A percentile compares a stretch with the other conserved stretches of the same genome.
Conservation (phyloP, 92 coral and sea anemone species). For the Zoanthus sansibaricus region DNA sequence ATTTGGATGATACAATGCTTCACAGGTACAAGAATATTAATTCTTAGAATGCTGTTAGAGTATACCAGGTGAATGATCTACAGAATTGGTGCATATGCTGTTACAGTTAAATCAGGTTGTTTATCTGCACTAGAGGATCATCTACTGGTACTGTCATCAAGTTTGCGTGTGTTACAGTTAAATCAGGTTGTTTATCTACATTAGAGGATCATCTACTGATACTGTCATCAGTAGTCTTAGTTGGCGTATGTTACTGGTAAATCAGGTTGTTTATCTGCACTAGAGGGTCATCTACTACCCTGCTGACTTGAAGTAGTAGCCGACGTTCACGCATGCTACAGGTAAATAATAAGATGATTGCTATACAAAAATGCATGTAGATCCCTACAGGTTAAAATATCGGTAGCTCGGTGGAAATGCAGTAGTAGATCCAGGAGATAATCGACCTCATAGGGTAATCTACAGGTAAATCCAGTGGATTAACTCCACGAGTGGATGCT, state of each 20-base stretch:
- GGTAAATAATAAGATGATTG: no score
- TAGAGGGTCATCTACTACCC: not conserved
- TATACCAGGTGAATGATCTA: not conserved
- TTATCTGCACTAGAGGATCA: not conserved
- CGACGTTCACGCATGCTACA: not conserved
- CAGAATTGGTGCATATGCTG: not conserved
- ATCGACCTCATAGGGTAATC: not conserved
- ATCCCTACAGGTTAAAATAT: no score
- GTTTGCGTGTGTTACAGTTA: no score
- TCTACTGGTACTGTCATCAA: not conserved
- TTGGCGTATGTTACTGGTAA: not conserved
- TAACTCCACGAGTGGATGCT: not conserved
- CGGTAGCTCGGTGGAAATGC: no score
- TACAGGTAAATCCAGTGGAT: not conserved
- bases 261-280: not conserved
- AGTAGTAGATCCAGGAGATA: not conserved
- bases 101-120: not conserved
- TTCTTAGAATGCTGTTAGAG: not conserved
- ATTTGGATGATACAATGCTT: not conserved
- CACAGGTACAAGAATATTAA: not conserved
- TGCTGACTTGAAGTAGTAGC: not conserved
- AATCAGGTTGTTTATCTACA: no score
- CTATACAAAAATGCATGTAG: no score
- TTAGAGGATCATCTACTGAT: no score
- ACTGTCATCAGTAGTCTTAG: not conserved